phyloP scores from a whole-genome alignment of 2,797 vertebrate species.

The Leptoclinus maculatus region DNA sequence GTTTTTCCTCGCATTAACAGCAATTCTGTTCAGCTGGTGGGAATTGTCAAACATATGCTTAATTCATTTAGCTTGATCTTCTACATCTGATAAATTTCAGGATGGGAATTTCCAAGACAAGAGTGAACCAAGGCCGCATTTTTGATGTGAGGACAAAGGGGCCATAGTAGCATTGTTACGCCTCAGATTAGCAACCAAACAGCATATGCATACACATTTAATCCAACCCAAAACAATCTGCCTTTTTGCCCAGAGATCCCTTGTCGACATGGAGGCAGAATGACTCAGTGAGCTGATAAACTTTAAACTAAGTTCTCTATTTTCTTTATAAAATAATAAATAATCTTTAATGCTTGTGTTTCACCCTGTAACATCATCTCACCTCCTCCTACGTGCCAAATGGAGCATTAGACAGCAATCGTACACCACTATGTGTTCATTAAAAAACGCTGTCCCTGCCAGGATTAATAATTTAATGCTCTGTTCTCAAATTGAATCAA shows the following conservation, averaged over 20 bases:
- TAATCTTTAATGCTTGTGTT: slow-evolving; percentile 33
- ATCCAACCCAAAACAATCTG: slow-evolving; percentile 4
- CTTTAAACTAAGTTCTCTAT: slow-evolving; percentile 26
- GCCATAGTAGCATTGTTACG: slow-evolving; percentile 10
- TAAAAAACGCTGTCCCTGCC: slow-evolving; percentile 35
- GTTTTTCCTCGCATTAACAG: slow-evolving; percentile 4
- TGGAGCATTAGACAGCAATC: slow-evolving; percentile 49
- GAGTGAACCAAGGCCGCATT: slow-evolving; percentile 16
- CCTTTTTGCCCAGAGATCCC: slow-evolving; percentile 8
- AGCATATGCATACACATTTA: slow-evolving; percentile 27
- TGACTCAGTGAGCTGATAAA: neutral
- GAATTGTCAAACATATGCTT: slow-evolving; percentile 28
- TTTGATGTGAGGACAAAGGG: slow-evolving; percentile 29
- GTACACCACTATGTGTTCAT: slow-evolving; percentile 46
- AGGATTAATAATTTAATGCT: slow-evolving; percentile 54
- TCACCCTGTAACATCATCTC: slow-evolving; percentile 55
- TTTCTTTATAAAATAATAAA: slow-evolving; percentile 33
- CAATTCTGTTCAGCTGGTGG: slow-evolving; percentile 25
- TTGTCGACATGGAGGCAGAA: neutral
- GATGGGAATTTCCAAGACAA: slow-evolving; percentile 41
- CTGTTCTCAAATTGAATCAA: slow-evolving; percentile 56
- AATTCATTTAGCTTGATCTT: slow-evolving; percentile 31
- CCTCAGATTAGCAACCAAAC: slow-evolving; percentile 22
- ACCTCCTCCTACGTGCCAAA: slow-evolving; percentile 48
- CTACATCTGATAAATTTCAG: slow-evolving; percentile 25